Percentiles rank a stretch among this genome's conserved stretches.
Conservation (phyloP, 2,113 vertebrate genomes). For the Nematolebias whitei region DNA sequence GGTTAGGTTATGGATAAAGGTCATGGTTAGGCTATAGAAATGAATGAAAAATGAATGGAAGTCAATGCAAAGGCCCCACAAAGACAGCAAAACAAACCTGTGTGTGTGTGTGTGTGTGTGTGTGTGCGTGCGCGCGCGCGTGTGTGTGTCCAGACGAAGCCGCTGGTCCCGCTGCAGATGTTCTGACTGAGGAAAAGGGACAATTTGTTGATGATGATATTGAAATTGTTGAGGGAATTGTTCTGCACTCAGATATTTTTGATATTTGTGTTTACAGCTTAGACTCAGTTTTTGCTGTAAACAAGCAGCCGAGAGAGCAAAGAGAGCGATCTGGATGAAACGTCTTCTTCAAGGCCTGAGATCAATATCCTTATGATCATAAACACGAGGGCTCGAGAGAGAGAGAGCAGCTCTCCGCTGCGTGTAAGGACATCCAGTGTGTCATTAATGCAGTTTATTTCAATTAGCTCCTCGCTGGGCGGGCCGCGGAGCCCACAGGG, state of each 20-base stretch:
- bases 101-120: no score
- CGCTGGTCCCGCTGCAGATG: constrained; percentile 15
- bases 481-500: constrained; percentile 54
- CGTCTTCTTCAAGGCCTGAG: constrained; percentile 63
- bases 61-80: no score
- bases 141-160: no score
- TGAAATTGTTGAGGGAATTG: constrained; percentile 68
- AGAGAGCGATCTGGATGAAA: constrained; percentile 60
- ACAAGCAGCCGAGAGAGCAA: constrained; percentile 67
- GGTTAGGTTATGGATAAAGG: no score
- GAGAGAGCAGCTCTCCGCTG: constrained; percentile 42
- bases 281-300: constrained; percentile 52
- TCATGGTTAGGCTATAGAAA: no score
- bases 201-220: constrained; percentile 48
- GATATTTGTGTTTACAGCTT: constrained; percentile 63
- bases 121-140: no score
- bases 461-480: constrained; percentile 56
- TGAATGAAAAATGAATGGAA: no score
- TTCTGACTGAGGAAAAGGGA: constrained; percentile 18
- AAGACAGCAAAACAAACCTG: no score
- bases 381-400: constrained; percentile 66
- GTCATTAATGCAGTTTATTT: constrained; percentile 71
- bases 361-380: constrained; percentile 71
- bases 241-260: constrained; percentile 41
- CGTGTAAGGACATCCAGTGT: constrained; percentile 49